Evolutionary conservation across 2,888 invertebrate genomes (phyloP).

Genomic region (Cerceris ruficornis): DNA sequence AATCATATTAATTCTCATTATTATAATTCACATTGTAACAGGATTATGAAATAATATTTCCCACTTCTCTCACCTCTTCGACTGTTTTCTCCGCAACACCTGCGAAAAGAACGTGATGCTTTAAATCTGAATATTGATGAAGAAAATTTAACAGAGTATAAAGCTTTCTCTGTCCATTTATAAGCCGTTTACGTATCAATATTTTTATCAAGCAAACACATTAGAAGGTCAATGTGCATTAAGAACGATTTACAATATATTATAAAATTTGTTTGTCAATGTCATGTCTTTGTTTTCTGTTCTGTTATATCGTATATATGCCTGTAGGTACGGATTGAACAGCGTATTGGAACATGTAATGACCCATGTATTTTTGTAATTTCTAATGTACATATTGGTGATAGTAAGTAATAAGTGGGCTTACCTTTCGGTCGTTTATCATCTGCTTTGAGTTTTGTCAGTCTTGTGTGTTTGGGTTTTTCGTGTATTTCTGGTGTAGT

Average conservation of each 20-base stretch:
- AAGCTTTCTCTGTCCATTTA: slow-evolving; percentile 16
- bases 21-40: background rate
- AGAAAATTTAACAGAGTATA: slow-evolving; percentile 3
- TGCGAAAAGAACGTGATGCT: slow-evolving; percentile 60
- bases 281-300: slow-evolving; percentile 59
- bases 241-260: slow-evolving; percentile 18
- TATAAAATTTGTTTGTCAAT: slow-evolving; percentile 52
- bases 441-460: slow-evolving; percentile 72
- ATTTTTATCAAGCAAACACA: slow-evolving; percentile 30
- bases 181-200: slow-evolving; percentile 4
- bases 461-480: slow-evolving; percentile 75
- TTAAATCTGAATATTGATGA: slow-evolving; percentile 35
- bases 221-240: slow-evolving; percentile 25
- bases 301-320: slow-evolving; percentile 46
- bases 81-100: slow-evolving; percentile 63
- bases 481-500: slow-evolving; percentile 73
- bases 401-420: slow-evolving; percentile 65
- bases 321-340: slow-evolving; percentile 32
- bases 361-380: slow-evolving; percentile 25
- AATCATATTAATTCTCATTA: slow-evolving; percentile 18
- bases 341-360: slow-evolving; percentile 17
- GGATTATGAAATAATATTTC: background rate
- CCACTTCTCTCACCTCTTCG: slow-evolving; percentile 64
- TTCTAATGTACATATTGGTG: slow-evolving; percentile 43
- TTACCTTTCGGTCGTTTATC: slow-evolving; percentile 71